phyloP scores from a whole-genome alignment of 2,113 vertebrate species.

The Actinemys pallida region DNA sequence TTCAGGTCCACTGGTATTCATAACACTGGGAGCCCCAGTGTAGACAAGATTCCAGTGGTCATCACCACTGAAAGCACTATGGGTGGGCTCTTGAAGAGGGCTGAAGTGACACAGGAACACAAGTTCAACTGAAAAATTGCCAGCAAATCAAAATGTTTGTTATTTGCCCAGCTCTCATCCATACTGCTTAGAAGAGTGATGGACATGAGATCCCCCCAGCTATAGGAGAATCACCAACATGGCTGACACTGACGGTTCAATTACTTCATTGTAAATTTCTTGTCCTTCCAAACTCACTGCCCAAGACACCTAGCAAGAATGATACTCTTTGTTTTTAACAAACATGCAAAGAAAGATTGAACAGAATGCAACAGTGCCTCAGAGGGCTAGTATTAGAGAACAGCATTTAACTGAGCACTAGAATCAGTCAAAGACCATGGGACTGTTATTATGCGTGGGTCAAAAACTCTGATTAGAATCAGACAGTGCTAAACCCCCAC shows the following conservation, averaged over 20 bases:
- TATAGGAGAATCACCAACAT: too few relatives aligned
- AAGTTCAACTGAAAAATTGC: background rate
- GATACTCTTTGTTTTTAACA: background rate
- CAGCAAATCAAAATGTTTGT: too few relatives aligned
- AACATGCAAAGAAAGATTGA: background rate
- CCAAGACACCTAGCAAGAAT: background rate
- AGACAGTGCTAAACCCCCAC: background rate
- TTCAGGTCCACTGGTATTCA: background rate
- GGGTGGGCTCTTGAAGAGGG: background rate
- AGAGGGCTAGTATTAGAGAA: background rate
- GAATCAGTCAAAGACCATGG: background rate
- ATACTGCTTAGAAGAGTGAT: too few relatives aligned
- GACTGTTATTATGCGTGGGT: background rate
- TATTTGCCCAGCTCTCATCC: too few relatives aligned
- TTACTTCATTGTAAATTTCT: background rate
- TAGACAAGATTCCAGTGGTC: background rate
- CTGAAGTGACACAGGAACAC: background rate
- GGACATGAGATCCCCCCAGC: too few relatives aligned
- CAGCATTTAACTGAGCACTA: background rate
- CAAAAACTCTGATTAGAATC: background rate
- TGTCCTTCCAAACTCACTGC: background rate
- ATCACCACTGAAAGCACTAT: background rate
- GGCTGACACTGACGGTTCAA: too few relatives aligned
- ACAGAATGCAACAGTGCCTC: background rate
- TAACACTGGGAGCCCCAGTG: background rate